Evolutionary conservation across 2,113 vertebrate species (phyloP), one percentile per base, ranked within the genome.

Genomic region (Rana temporaria): DNA sequence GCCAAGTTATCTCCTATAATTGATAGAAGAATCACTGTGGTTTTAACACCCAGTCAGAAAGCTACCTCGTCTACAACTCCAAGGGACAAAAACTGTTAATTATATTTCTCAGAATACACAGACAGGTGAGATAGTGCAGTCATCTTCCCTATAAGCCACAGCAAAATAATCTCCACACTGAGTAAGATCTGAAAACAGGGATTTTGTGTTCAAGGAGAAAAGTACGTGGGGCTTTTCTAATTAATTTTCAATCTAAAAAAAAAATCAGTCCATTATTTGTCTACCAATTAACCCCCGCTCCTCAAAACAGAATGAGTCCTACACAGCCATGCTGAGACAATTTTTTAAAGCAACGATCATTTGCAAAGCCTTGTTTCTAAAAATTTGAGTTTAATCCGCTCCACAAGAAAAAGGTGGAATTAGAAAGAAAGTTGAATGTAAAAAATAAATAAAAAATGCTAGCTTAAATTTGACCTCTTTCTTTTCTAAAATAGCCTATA

Each of bases 51-150:
- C 70, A 20, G 24, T 59, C 53, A 26, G 70, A 57, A 34, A 73
- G 30, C 52, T 52, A 2, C 8, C 15, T 73, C 9, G 57, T 55
- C 70, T 73, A 30, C 2, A 18, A 19, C 53, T 59, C 53, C 1
- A 30, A 73, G 53, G 53, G 24, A 73, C 70, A 59, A 32, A 15
- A 73, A 19, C 53, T 57, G 70, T 34, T 73, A 73, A 73, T 73
- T 73, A 30, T n/a, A 55, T 57, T 59, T 73, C 18, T 34, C 8
- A 53, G 53, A 32, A 22, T 26, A 19, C 4, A 6, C 3, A 4
- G 48, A 5, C 70, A 32, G 55, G 70, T 57, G 48, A 57, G 17
- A 20, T 22, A 60, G 59, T 11, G 18, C n/a, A 60, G 5, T 60
- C 24, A 32, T n/a, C 64, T 19, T 22, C 48, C 16, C 42, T 48